Evolutionary conservation across 2,113 vertebrate genomes (phyloP).

Genomic region (Probosciger aterrimus): DNA sequence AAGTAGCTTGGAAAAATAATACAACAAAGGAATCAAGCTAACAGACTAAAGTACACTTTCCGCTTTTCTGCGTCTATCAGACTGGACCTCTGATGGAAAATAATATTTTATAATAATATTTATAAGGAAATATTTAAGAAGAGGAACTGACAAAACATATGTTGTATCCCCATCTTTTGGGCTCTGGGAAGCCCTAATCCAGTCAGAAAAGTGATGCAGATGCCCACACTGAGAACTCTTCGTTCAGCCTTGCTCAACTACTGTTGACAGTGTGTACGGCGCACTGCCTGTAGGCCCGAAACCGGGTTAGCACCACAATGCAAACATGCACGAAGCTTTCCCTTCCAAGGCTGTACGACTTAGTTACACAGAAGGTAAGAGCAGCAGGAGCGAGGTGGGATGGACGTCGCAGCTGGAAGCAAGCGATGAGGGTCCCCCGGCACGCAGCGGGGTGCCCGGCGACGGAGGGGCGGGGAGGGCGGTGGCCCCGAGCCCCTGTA

Average conservation of each 20-base stretch:
- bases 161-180: fast-evolving
- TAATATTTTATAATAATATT: fast-evolving
- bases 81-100: background rate
- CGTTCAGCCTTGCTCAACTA: fast-evolving
- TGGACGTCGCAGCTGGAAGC: background rate
- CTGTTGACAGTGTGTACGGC: background rate
- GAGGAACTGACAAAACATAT: fast-evolving
- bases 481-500: background rate
- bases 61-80: background rate
- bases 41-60: background rate
- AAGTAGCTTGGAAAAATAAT: background rate
- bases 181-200: fast-evolving
- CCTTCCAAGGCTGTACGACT: background rate
- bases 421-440: fast-evolving
- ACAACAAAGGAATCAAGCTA: background rate
- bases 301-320: background rate
- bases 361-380: fast-evolving
- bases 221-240: fast-evolving
- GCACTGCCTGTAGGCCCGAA: background rate
- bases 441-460: too few species aligned
- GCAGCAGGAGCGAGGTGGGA: too few species aligned
- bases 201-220: too few species aligned
- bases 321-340: background rate
- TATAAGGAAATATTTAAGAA: fast-evolving
- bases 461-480: background rate